These are phyloP conservation scores for Criorhina ranunculi DNA, from an alignment of 2,888 invertebrate genomes.

Conservation along the genomic window DNA sequence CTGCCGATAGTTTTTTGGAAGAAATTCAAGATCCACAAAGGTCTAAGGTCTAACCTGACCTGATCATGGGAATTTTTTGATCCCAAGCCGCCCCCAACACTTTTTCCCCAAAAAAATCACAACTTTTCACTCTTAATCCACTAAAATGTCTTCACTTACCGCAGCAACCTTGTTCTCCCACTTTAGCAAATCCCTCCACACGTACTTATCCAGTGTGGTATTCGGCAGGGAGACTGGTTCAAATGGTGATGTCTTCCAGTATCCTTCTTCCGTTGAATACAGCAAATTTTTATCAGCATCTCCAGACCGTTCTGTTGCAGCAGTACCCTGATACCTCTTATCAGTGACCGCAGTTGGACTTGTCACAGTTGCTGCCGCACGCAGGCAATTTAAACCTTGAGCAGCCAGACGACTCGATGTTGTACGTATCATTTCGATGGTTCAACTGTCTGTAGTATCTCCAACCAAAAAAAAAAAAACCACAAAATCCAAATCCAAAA, in stretches of 20 bases:
- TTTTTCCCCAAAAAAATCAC: no score
- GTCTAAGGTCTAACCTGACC: no score
- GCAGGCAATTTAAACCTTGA: constrained; percentile 73
- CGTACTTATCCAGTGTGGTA: constrained; percentile 86
- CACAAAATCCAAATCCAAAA: background rate
- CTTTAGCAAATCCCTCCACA: constrained; percentile 87
- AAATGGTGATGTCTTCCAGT: constrained; percentile 85
- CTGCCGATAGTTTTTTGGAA: no score
- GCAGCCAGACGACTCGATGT: constrained; percentile 77
- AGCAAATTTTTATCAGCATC: constrained; percentile 81
- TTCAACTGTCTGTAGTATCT: background rate
- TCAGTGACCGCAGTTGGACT: constrained; percentile 76
- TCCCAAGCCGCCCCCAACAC: no score
- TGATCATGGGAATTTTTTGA: no score
- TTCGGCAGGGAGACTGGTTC: constrained; percentile 85
- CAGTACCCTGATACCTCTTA: constrained; percentile 79
- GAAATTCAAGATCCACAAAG: no score
- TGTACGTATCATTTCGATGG: constrained; percentile 78
- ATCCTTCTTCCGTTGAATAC: constrained; percentile 81
- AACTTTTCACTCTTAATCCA: background rate
- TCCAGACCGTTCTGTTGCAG: constrained; percentile 79
- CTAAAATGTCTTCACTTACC: constrained; percentile 85
- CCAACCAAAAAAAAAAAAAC: background rate
- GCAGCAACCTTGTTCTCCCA: constrained; percentile 88
- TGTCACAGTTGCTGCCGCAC: constrained; percentile 41